These are phyloP conservation scores for Phyllotis vaccarum DNA, from an alignment of 2,797 vertebrate species.

Conservation along the genomic window DNA sequence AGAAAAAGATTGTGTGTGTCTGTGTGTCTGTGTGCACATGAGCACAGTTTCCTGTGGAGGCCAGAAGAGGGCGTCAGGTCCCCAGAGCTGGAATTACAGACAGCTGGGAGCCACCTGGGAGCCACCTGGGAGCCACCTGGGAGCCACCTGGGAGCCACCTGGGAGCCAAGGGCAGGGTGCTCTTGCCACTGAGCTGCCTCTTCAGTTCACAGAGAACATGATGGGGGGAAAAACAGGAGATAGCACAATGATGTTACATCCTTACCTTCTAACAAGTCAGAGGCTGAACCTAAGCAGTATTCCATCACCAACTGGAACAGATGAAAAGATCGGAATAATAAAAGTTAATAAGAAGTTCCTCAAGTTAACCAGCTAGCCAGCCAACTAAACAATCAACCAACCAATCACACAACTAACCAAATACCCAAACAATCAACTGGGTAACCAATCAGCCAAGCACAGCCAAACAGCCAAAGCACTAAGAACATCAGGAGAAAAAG, in stretches of 20 bases:
- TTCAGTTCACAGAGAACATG: not conserved
- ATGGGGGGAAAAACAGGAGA: conserved; percentile 21
- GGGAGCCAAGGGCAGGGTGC: too few relatives aligned
- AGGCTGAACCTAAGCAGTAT: conserved; percentile 99
- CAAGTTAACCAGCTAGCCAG: not conserved
- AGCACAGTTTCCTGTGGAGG: not conserved
- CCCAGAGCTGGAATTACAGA: not conserved
- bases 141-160: not conserved
- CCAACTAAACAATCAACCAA: not conserved
- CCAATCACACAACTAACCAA: not conserved
- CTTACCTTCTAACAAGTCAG: conserved; percentile 98
- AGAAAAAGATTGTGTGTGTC: not conserved
- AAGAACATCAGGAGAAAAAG: conserved; percentile 37
- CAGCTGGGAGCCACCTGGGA: not conserved
- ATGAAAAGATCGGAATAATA: conserved; percentile 34
- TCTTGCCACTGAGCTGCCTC: not conserved
- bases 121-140: not conserved
- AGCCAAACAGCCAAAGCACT: not conserved
- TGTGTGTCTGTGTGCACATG: not conserved
- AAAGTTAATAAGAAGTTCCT: conserved; percentile 52
- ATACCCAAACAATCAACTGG: not conserved
- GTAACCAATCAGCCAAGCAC: not conserved
- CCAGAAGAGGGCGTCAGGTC: not conserved
- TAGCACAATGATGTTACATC: not conserved
- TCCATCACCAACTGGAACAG: conserved; percentile 97